phyloP scores from a whole-genome alignment of 2,797 vertebrate species.

The Micropoecilia bifurca region DNA sequence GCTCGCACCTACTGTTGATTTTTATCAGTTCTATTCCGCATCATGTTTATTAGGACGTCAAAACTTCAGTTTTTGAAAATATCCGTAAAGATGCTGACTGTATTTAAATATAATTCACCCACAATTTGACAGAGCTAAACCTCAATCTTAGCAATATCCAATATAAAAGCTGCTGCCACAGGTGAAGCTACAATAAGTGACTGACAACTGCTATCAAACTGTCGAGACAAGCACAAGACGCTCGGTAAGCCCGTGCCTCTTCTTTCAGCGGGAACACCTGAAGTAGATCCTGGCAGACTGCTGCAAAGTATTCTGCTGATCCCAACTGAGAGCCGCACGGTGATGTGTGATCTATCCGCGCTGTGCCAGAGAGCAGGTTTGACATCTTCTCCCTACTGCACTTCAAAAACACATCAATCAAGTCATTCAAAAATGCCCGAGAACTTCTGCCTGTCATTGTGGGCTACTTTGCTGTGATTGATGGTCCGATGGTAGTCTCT shows the following conservation, averaged over 20 bases:
- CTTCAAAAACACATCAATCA: constrained; percentile 84
- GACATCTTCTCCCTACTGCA: constrained; percentile 58
- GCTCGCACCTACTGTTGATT: neutral
- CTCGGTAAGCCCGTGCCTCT: neutral
- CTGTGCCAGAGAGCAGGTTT: constrained; percentile 62
- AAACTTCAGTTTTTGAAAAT: neutral
- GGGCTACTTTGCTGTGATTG: constrained; percentile 76
- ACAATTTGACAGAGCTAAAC: neutral
- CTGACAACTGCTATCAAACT: constrained; percentile 6
- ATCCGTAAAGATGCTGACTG: neutral
- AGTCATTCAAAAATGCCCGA: constrained; percentile 74
- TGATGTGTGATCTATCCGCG: constrained; percentile 58
- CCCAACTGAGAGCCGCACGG: constrained; percentile 25
- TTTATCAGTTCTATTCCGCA: neutral
- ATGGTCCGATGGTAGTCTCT: constrained; percentile 61
- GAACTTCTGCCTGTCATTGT: constrained; percentile 77
- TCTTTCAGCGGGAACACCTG: constrained; percentile 13
- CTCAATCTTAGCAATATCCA: neutral
- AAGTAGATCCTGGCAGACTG: constrained; percentile 23
- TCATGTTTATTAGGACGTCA: neutral
- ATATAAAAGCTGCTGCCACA: neutral
- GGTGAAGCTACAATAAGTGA: neutral
- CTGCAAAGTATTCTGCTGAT: constrained; percentile 42
- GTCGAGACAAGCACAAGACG: neutral
- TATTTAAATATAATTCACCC: neutral